phyloP scores from a whole-genome alignment of 2,797 vertebrate genomes.

The Cyprinella venusta region DNA sequence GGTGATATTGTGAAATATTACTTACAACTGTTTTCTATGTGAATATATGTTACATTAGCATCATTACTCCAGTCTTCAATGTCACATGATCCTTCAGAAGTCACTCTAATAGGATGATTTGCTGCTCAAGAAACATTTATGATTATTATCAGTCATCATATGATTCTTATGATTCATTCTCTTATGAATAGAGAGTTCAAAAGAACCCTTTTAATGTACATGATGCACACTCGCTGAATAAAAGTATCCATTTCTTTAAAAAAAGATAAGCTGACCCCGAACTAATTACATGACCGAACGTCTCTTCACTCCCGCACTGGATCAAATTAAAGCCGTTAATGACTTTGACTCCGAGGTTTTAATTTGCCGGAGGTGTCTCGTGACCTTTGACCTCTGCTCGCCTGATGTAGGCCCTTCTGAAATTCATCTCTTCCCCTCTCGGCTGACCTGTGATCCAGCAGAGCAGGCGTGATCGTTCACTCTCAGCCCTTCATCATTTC shows the following conservation, averaged over 20 bases:
- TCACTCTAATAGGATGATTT: not conserved
- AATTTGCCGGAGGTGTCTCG: constrained; percentile 47
- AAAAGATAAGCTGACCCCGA: not conserved
- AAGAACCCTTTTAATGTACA: not conserved
- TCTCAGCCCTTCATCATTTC: constrained; percentile 44
- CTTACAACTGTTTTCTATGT: not conserved
- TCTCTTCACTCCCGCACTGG: constrained; percentile 6
- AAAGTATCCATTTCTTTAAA: not conserved
- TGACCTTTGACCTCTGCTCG: constrained; percentile 45
- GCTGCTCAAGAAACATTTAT: not conserved
- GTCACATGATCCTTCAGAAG: not conserved
- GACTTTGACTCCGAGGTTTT: constrained; percentile 49
- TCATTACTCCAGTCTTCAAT: not conserved
- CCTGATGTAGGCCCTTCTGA: constrained; percentile 45
- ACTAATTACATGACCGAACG: constrained; percentile 44
- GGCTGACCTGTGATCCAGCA: constrained; percentile 50
- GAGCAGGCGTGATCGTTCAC: constrained; percentile 43
- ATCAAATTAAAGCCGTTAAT: constrained; percentile 52
- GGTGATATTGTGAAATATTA: not conserved
- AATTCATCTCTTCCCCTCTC: constrained; percentile 61
- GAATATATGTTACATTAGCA: no score
- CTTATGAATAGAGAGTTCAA: not conserved
- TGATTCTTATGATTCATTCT: not conserved
- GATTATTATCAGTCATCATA: not conserved
- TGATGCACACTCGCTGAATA: not conserved